These are phyloP conservation scores for Bombus confusus DNA, from an alignment of 1,140 invertebrate species.

Conservation along the genomic window DNA sequence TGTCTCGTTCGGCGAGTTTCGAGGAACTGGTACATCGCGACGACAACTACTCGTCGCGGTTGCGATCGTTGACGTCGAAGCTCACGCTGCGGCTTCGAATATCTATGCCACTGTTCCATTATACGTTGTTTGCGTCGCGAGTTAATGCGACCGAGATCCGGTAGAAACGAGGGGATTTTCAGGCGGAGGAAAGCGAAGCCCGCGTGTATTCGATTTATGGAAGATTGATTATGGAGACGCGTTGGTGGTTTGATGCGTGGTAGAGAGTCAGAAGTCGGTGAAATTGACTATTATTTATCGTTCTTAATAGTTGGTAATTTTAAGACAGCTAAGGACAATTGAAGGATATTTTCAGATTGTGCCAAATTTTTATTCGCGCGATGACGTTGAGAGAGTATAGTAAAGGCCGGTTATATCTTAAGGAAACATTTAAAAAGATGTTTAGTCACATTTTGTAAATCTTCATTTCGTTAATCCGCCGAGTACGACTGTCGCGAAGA, in stretches of 20 bases:
- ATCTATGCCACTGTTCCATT: background rate
- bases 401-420: no score
- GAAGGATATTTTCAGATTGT: no score
- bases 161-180: background rate
- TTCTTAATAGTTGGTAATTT: background rate
- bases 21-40: background rate
- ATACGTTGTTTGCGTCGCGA: background rate
- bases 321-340: no score
- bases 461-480: no score
- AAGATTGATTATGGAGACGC: background rate
- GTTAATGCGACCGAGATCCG: conserved; percentile 1
- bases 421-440: no score
- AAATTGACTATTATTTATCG: background rate
- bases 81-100: background rate
- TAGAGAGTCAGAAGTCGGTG: background rate
- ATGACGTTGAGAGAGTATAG: no score
- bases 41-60: background rate
- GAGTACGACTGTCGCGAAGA: no score
- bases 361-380: no score
- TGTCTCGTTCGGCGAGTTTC: background rate
- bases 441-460: no score
- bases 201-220: background rate
- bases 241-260: background rate
- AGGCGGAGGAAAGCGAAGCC: background rate
- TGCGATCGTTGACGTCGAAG: background rate